Conservation (phyloP, 2,113 vertebrate genomes). For the Thalassoma bifasciatum region DNA sequence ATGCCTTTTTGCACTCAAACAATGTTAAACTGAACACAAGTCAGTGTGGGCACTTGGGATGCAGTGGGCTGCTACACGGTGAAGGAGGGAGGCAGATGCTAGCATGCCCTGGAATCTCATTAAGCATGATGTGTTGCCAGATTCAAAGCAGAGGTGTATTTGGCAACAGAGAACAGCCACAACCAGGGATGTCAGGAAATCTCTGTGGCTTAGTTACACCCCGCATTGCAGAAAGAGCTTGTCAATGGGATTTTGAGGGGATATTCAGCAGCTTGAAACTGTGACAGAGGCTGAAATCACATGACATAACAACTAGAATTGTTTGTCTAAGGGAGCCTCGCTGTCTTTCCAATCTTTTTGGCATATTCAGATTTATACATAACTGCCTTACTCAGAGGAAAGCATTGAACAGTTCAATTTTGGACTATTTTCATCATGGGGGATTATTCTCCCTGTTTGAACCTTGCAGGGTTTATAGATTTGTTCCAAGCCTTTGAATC, state of each 20-base stretch:
- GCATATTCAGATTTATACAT: conserved; percentile 5
- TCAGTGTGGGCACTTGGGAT: conserved; percentile 50
- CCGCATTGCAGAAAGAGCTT: conserved; percentile 47
- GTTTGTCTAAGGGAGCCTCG: neutral
- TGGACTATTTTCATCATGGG: neutral
- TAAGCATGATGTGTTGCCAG: conserved; percentile 59
- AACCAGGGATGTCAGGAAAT: conserved; percentile 54
- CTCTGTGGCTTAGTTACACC: conserved; percentile 56
- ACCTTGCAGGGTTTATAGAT: neutral
- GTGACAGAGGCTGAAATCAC: conserved; percentile 27
- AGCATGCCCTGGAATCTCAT: conserved; percentile 67
- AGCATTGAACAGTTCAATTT: neutral
- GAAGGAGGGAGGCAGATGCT: conserved; percentile 41
- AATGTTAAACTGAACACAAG: conserved; percentile 44
- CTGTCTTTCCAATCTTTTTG: conserved; percentile 9
- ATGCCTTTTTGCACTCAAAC: conserved; percentile 61
- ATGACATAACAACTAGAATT: conserved; percentile 23
- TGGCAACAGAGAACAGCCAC: conserved; percentile 52
- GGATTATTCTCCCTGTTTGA: neutral
- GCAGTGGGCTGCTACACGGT: conserved; percentile 47
- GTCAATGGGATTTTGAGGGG: conserved; percentile 56
- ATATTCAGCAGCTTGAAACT: conserved; percentile 46
- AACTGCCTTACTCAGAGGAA: neutral
- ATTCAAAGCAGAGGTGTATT: conserved; percentile 71
- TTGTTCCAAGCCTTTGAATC: neutral